Base-by-base conservation (phyloP, 2,888 invertebrate genomes). In the Acleris holmiana region DNA sequence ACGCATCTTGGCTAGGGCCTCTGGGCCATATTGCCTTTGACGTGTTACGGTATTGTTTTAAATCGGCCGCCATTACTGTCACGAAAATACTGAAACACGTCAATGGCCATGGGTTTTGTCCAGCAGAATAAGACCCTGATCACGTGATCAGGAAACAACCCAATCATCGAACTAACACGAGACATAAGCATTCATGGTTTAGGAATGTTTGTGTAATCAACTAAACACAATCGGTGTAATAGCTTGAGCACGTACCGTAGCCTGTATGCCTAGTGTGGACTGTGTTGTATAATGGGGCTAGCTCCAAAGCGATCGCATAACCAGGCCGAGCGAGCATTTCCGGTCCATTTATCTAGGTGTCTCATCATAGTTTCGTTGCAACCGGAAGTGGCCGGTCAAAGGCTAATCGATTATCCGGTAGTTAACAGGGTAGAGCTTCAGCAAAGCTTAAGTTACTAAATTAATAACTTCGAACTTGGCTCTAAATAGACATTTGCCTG, bases 321-420 rank as follows among this genome's bases (percentile, higher is more conserved):
- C 69, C 67, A 69, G 67, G 73, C 73, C 77, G 77, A 77, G 75
- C 75, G 73, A 76, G 83, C 82, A 80, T 79, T 85, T 85, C 85
- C 85, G 81, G 78, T 79, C 75, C 81, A 87, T 90, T 89, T 87
- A 87, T 86, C 84, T 80, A 77, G 44, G 76, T 78, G 83, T 79
- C 82, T 83, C 85, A 82, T 88, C 86, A 85, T 83, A 83, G 83
- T 84, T 86, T 86, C 84, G 83, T 69, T 84, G 85, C 86, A 88
- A 76, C 84, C 86, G 90, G 87, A 87, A 85, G 88, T 85, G 86
- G 76, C 83, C 89, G 86, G 88, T 86, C 89, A 86, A 77, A 85
- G 82, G 86, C 84, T 89, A 90, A 91, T 91, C 90, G 88, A 89
- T 89, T 87, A 89, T 87, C 88, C 89, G 85, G 84, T 74, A 80